phyloP scores from a whole-genome alignment of 2,888 invertebrate genomes.

The Andrena bicolor region DNA sequence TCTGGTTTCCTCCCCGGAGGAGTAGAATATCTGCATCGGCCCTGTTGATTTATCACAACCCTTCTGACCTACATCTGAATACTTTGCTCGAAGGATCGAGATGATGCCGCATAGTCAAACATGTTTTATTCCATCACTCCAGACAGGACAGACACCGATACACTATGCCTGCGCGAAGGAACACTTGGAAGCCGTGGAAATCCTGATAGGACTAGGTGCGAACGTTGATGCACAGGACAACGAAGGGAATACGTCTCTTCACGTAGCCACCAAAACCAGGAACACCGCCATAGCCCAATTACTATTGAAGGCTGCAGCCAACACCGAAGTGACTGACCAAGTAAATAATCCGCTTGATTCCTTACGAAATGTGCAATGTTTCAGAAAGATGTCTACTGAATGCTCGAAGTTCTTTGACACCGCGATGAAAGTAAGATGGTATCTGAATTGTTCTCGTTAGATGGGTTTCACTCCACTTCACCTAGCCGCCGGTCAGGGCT shows the following conservation, averaged over 20 bases:
- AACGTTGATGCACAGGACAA: slow-evolving; percentile 90
- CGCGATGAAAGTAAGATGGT: background rate
- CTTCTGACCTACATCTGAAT: background rate
- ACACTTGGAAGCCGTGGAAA: slow-evolving; percentile 87
- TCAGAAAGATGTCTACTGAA: too few relatives aligned
- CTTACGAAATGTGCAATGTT: too few relatives aligned
- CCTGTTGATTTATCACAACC: background rate
- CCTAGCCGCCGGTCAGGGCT: slow-evolving; percentile 90
- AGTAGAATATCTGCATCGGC: background rate
- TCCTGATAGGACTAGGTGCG: slow-evolving; percentile 88
- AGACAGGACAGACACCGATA: slow-evolving; percentile 89
- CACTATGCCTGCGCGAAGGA: slow-evolving; percentile 91
- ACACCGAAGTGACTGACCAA: slow-evolving; percentile 87
- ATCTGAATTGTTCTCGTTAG: slow-evolving; percentile 83
- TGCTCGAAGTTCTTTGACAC: background rate
- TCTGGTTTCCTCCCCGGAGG: slow-evolving; percentile 6
- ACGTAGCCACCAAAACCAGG: slow-evolving; percentile 91
- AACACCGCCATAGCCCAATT: slow-evolving; percentile 90
- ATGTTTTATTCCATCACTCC: slow-evolving; percentile 55
- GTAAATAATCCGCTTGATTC: slow-evolving; percentile 47
- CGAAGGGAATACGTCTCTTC: slow-evolving; percentile 91
- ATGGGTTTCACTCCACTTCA: slow-evolving; percentile 90
- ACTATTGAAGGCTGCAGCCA: slow-evolving; percentile 89
- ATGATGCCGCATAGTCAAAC: background rate
- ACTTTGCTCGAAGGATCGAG: background rate